These are phyloP conservation scores for Chrysomela aeneicollis DNA, from an alignment of 2,888 invertebrate species.

Conservation along the genomic window DNA sequence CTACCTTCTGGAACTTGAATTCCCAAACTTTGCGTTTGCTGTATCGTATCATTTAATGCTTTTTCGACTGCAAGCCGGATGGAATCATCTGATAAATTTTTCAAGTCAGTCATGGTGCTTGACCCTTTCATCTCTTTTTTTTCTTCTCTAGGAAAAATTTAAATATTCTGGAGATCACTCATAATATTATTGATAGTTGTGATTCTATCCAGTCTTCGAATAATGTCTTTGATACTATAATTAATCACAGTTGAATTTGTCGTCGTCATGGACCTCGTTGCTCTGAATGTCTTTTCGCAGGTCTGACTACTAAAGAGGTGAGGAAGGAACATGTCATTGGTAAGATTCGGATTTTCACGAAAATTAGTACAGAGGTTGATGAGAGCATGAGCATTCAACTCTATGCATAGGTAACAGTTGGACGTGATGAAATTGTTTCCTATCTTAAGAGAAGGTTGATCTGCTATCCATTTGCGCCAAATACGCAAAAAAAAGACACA, in stretches of 20 bases:
- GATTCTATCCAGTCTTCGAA: no score
- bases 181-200: no score
- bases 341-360: constrained; percentile 11
- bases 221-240: constrained; percentile 10
- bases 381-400: constrained; percentile 14
- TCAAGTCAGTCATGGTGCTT: background rate
- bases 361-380: no score
- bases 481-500: constrained; percentile 12
- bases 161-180: no score
- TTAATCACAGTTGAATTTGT: constrained; percentile 21
- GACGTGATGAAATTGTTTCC: constrained; percentile 7
- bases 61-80: no score
- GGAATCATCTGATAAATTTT: no score
- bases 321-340: constrained; percentile 19
- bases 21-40: constrained; percentile 6
- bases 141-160: no score
- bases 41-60: constrained; percentile 2
- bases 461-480: constrained; percentile 16
- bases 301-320: constrained; percentile 11
- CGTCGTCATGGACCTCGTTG: constrained; percentile 22
- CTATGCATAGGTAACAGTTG: constrained; percentile 8
- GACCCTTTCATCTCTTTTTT: background rate
- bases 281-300: constrained; percentile 17
- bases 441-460: constrained; percentile 7
- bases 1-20: constrained; percentile 8